Percentiles rank a stretch among this genome's conserved stretches.
Evolutionary conservation across 2,888 invertebrate species (phyloP).

Genomic region (Mystacides longicornis): DNA sequence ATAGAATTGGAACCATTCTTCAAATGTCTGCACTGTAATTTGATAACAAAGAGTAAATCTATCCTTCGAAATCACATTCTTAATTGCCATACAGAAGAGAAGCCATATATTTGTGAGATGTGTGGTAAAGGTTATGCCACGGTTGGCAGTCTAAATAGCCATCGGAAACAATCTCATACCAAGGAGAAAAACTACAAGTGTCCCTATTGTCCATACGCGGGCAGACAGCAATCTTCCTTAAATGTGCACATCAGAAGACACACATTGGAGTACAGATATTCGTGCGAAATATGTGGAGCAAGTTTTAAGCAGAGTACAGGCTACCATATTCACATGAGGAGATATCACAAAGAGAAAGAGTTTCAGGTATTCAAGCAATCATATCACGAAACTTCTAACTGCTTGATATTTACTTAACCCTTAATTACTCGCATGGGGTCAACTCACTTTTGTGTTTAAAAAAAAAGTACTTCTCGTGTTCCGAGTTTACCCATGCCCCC

Average conservation of each 20-base stretch:
- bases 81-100: not conserved
- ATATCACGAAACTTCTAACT: too few relatives aligned
- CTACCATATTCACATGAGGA: not conserved
- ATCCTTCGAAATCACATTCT: not conserved
- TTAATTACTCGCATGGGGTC: too few relatives aligned
- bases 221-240: constrained; percentile 4
- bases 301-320: not conserved
- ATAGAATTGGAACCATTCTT: not conserved
- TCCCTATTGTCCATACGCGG: constrained; percentile 8
- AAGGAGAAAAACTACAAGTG: constrained; percentile 2
- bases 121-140: not conserved
- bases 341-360: not conserved
- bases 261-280: constrained; percentile 8
- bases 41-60: not conserved
- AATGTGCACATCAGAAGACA: constrained; percentile 8
- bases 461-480: too few relatives aligned
- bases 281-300: constrained; percentile 8
- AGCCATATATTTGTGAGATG: not conserved
- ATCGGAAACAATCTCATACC: not conserved
- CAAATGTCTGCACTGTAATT: not conserved
- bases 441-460: too few relatives aligned
- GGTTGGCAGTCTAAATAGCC: not conserved
- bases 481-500: too few relatives aligned
- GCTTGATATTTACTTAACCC: too few relatives aligned
- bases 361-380: not conserved